These are phyloP conservation scores for Psittacula derbiana DNA, from an alignment of 2,797 vertebrate species.

Conservation along the genomic window DNA sequence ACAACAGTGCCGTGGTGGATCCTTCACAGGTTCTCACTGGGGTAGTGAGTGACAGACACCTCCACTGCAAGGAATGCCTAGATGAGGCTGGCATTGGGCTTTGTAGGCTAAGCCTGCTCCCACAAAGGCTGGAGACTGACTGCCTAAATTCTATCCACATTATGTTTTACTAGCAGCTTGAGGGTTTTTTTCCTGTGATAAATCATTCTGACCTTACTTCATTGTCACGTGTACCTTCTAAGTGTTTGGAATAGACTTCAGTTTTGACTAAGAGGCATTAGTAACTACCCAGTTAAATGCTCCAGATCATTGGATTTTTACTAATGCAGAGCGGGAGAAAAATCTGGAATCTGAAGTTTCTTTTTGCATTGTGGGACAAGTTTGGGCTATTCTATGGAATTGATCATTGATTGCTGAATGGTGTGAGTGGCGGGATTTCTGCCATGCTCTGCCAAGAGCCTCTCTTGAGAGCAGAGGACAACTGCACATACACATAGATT, in stretches of 20 bases:
- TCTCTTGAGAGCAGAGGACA: neutral
- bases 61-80: neutral
- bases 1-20: neutral
- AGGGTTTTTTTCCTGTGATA: neutral
- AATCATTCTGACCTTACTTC: neutral
- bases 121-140: neutral
- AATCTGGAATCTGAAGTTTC: neutral
- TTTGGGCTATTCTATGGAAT: neutral
- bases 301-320: neutral
- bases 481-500: neutral
- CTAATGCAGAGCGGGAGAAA: neutral
- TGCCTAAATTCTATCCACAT: neutral
- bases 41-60: neutral
- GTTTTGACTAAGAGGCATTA: neutral
- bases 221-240: neutral
- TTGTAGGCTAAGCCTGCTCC: neutral
- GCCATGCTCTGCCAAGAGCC: fast-evolving
- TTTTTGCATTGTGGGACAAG: neutral
- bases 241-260: neutral
- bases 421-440: fast-evolving
- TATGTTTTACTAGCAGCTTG: neutral
- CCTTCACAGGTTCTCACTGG: neutral
- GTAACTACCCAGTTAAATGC: neutral
- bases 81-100: neutral
- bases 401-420: fast-evolving